Evolutionary conservation across 2,797 vertebrate species (phyloP).

Genomic region (Ataeniobius toweri): DNA sequence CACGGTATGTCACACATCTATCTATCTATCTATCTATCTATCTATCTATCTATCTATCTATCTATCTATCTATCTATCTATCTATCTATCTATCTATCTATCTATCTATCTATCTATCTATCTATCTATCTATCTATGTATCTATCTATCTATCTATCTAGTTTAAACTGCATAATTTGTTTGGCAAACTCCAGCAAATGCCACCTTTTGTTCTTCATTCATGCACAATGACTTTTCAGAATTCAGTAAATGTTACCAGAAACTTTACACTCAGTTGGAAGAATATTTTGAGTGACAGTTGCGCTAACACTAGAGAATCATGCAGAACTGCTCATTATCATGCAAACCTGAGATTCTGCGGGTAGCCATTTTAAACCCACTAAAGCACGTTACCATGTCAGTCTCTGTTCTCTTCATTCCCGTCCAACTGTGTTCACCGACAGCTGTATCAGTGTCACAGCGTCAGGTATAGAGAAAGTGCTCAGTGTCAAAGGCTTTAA

Average conservation of each 20-base stretch:
- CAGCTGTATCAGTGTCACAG: slow-evolving; percentile 68
- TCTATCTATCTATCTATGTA: too few relatives aligned
- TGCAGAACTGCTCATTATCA: slow-evolving; percentile 38
- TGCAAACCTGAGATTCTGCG: slow-evolving; percentile 55
- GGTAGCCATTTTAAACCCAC: slow-evolving; percentile 56
- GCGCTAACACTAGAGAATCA: slow-evolving; percentile 17
- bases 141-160: too few relatives aligned
- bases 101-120: neutral
- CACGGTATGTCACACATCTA: slow-evolving; percentile 61
- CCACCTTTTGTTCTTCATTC: neutral
- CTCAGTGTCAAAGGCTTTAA: slow-evolving; percentile 64
- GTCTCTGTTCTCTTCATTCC: slow-evolving; percentile 40
- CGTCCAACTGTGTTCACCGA: slow-evolving; percentile 31
- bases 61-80: neutral
- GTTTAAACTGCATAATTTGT: neutral
- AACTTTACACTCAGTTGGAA: slow-evolving; percentile 13
- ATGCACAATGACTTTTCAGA: neutral
- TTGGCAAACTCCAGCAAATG: slow-evolving; percentile 3
- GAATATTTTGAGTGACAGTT: slow-evolving; percentile 24
- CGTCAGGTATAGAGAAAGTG: slow-evolving; percentile 70
- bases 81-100: neutral
- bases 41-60: neutral
- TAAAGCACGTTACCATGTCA: slow-evolving; percentile 45
- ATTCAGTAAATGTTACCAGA: slow-evolving; percentile 5
- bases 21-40: neutral